Evolutionary conservation across 2,113 vertebrate genomes (phyloP), one percentile per base, ranked within the genome.

Genomic region (Rhinolophus sinicus): DNA sequence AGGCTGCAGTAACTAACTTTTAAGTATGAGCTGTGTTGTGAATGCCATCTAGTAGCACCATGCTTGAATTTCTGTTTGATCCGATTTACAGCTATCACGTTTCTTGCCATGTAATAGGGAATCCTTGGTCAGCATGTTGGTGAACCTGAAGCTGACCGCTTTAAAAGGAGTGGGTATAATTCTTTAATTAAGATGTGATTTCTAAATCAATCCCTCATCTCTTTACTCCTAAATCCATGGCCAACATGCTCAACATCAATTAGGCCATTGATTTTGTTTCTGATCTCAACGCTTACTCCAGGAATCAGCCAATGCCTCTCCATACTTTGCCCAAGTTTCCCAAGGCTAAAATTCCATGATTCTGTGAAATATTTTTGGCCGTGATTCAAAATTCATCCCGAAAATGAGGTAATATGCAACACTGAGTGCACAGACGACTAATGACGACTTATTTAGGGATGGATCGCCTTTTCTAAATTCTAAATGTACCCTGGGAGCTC

Each of bases 281-380:
- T 93, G 88, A 93, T 3, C 2, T 56, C 67, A 67, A 96, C 16
- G 87, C 47, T 52, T 10, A 77, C 89, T 95, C 47, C 83, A 81
- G 94, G 92, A 96, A 95, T 89, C n/a, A 60, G 84, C 91, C 95
- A 52, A 28, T 33, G 92, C 21, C 65, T 80, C 50, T 80, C 50
- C 54, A 21, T 21, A 72, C 76, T 88, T 47, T 30, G 0, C 2
- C 70, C 82, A 81, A 93, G 94, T 94, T 90, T 64, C 82, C 58
- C 77, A 22, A 65, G 76, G 73, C 78, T 50, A 65, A 58, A 50
- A 88, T 70, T 10, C 85, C 72, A 80, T 6, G 40, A 60, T 77
- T 76, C 80, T 65, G n/a, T 44, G 80, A 67, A 80, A 30, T 40
- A 47, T 16, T 65, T 89, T 62, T 38, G 38, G 52, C 52, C 35